Evolutionary conservation across 2,113 vertebrate species (phyloP), one percentile per base, ranked within the genome.

Genomic region (Rhadina sibilatrix): DNA sequence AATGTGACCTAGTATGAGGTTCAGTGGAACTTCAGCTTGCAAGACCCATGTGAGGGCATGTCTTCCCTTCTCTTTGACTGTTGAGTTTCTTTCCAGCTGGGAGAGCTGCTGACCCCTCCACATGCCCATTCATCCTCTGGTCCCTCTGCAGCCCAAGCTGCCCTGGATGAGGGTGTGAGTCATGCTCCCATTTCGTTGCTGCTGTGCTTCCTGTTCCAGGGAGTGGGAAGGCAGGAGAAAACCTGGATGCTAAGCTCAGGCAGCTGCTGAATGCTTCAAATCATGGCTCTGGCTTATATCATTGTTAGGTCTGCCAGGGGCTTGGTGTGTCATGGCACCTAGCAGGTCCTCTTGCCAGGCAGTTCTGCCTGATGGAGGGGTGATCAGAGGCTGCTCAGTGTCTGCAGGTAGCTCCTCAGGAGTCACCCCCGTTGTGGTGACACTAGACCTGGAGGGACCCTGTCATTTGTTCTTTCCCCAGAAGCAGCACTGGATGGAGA

Each of bases 61-160:
- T 71, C 53, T 88, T 89, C 80, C 40, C 13, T 59, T 93, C 65
- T 90, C 35, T 88, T 46, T 75, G 35, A 9, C 68, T 37, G 8
- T 25, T 60, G 89, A 80, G 22, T 66, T 90, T 76, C 25, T 47
- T 92, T 94, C 84, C 87, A 95, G 38, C 88, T 95, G 40, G 84
- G 65, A 90, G 63, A 81, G 83, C 71, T 95, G 44, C 76, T 88
- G 12, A 64, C 16, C 44, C 6, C 35, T 87, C 63, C 44, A 35
- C 1, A 2, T 50, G 54, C 33, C 60, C n/a, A 46, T 18, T 15
- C 30, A 7, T 71, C 37, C 14, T 57, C 17, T 82, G 25, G 25
- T 83, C 25, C 8, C 24, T 70, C 47, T 78, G 42, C 40, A 50
- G 30, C 20, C 25, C n/a, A 56, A 24, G 37, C 49, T 86, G 47